Conservation (phyloP, 2,888 invertebrate genomes). For the Rhamphomyia laevipes region DNA sequence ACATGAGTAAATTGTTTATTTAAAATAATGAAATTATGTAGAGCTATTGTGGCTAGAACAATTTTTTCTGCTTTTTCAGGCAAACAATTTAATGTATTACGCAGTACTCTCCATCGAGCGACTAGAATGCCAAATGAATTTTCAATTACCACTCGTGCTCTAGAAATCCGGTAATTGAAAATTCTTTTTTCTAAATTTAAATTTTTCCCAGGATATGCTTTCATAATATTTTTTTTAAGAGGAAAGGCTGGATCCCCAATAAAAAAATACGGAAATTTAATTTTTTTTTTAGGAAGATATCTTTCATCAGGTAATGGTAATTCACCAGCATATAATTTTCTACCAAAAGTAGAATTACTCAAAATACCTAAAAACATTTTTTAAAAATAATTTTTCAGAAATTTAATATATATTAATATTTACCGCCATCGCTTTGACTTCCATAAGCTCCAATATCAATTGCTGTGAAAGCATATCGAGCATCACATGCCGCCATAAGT, state of each 20-base stretch:
- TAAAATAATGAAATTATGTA: no score
- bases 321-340: no score
- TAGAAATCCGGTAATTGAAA: conserved; percentile 2
- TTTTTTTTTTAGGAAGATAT: background rate
- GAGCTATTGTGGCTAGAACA: no score
- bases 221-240: conserved; percentile 4
- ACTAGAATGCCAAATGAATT: conserved; percentile 5
- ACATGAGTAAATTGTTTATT: no score
- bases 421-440: no score
- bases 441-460: no score
- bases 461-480: conserved; percentile 22
- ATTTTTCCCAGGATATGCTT: conserved; percentile 5
- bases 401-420: no score
- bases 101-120: background rate
- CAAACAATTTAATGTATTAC: no score
- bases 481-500: conserved; percentile 22
- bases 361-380: no score
- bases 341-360: background rate
- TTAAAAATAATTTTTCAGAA: no score
- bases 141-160: conserved; percentile 5
- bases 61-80: no score
- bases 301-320: background rate
- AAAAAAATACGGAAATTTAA: conserved; percentile 5
- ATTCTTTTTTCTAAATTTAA: background rate
- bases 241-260: conserved; percentile 10